These are phyloP conservation scores for Nematostella vectensis DNA, from an alignment of 92 coral and sea anemone genomes.

Conservation along the genomic window DNA sequence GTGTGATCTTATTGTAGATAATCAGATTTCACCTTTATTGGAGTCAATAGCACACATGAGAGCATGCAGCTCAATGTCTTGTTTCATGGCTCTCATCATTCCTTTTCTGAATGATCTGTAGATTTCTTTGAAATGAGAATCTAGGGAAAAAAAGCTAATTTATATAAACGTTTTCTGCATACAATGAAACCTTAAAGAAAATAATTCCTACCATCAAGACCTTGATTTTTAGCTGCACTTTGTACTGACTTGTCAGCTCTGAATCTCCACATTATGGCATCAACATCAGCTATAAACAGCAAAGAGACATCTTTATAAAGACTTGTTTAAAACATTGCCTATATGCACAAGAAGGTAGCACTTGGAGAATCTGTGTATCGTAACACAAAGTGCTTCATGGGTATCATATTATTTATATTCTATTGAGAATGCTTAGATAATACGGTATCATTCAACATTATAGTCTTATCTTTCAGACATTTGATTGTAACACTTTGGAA, in stretches of 20 bases:
- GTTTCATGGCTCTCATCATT: conserved; percentile 12
- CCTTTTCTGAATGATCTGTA: conserved; percentile 8
- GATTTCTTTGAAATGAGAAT: conserved; percentile 11
- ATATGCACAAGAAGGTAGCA: too few relatives aligned
- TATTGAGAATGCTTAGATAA: too few relatives aligned
- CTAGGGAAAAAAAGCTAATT: conserved; percentile 3
- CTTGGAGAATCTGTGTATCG: too few relatives aligned
- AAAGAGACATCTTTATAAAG: too few relatives aligned
- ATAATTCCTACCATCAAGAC: conserved; percentile 14
- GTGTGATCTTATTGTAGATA: too few relatives aligned
- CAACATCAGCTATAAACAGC: conserved; percentile 18
- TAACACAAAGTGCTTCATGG: too few relatives aligned
- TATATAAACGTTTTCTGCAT: background rate
- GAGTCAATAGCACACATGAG: conserved; percentile 21
- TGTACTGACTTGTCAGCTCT: conserved; percentile 6
- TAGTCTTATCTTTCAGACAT: too few relatives aligned
- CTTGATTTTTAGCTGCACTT: conserved; percentile 19
- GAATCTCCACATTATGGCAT: conserved; percentile 15
- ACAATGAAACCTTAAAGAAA: background rate
- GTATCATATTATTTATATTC: too few relatives aligned
- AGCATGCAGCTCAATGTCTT: conserved; percentile 2
- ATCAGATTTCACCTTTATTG: conserved; percentile 16
- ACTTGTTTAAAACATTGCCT: too few relatives aligned
- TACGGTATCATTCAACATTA: too few relatives aligned
- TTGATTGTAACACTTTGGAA: too few relatives aligned